Conservation (phyloP, 2,797 vertebrate genomes). For the Agapornis canus region DNA sequence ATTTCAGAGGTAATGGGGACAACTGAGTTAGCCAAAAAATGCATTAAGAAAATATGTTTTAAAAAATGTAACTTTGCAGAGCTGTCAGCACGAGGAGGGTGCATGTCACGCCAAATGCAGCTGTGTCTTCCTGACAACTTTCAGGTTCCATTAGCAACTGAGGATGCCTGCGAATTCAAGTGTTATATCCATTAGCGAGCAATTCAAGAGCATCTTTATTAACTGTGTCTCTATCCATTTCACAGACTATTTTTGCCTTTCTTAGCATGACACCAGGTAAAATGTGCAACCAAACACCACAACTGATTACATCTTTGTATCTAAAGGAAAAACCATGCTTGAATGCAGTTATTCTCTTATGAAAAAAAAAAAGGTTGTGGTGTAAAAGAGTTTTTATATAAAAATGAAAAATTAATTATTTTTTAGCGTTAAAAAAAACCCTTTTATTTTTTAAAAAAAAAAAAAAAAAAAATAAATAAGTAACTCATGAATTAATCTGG, state of each 20-base stretch:
- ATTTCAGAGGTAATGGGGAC: constrained; percentile 36
- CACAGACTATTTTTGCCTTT: not conserved
- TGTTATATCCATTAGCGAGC: constrained; percentile 40
- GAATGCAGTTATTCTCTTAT: not conserved
- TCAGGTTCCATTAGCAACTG: constrained; percentile 14
- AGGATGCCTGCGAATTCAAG: constrained; percentile 8
- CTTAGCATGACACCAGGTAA: not conserved
- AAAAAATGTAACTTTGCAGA: not conserved
- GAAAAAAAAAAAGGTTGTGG: not conserved
- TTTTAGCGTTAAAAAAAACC: too few species aligned
- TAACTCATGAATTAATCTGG: not conserved
- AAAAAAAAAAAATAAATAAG: not conserved
- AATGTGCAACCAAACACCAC: not conserved
- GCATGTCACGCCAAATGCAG: not conserved
- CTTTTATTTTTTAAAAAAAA: too few species aligned
- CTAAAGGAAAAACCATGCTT: not conserved
- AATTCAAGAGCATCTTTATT: not conserved
- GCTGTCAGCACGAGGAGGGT: constrained; percentile 11
- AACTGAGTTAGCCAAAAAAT: constrained; percentile 54
- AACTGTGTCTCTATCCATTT: not conserved
- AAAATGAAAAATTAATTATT: too few species aligned
- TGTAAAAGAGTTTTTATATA: too few species aligned
- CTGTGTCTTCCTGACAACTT: constrained; percentile 9
- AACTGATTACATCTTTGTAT: not conserved
- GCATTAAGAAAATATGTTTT: constrained; percentile 55